Evolutionary conservation across 2,888 invertebrate genomes (phyloP).

Genomic region (Drosophila nr. medialis): DNA sequence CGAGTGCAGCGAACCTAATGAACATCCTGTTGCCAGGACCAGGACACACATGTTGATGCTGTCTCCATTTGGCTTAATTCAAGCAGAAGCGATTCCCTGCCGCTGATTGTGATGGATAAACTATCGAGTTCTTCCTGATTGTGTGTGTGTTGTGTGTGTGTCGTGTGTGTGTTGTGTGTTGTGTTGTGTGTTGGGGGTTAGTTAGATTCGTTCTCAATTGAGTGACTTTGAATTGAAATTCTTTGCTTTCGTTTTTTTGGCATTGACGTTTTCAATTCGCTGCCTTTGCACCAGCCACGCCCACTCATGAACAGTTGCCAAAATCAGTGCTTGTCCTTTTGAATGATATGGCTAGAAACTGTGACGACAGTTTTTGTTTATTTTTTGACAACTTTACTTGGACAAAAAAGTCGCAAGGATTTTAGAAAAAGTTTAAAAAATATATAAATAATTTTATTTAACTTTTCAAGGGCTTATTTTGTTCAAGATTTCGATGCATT

Average conservation of each 20-base stretch:
- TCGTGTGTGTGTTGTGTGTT: not conserved
- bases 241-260: constrained; percentile 53
- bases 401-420: not conserved
- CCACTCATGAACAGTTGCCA: constrained; percentile 52
- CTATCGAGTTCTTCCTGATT: constrained; percentile 46
- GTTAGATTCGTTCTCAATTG: constrained; percentile 55
- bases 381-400: not conserved
- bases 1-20: constrained; percentile 77
- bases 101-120: constrained; percentile 80
- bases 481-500: not conserved
- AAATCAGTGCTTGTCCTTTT: constrained; percentile 39
- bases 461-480: not conserved
- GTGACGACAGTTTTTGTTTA: not conserved
- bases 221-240: constrained; percentile 74
- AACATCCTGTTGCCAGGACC: constrained; percentile 68
- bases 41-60: constrained; percentile 13
- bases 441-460: not conserved
- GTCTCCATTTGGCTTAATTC: constrained; percentile 61
- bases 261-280: constrained; percentile 53
- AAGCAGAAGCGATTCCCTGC: constrained; percentile 75
- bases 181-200: not conserved
- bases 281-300: constrained; percentile 47
- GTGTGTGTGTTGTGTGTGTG: not conserved
- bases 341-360: constrained; percentile 30
- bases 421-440: not conserved